phyloP scores from a whole-genome alignment of 2,888 invertebrate genomes.

The Linnaemya vulpina region DNA sequence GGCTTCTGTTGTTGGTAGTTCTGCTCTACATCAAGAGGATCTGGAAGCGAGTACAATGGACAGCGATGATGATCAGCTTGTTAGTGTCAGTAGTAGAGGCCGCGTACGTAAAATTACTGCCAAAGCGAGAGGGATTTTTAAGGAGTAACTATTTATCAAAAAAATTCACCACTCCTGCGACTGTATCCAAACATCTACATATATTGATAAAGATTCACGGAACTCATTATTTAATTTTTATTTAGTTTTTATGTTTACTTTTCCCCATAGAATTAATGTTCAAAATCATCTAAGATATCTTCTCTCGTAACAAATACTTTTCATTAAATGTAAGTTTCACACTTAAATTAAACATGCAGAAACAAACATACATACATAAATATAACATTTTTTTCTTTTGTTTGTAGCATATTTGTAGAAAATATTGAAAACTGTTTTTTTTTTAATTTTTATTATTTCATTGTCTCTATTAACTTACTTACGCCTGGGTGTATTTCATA shows the following conservation, averaged over 20 bases:
- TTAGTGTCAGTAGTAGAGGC: slow-evolving; percentile 91
- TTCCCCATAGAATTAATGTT: slow-evolving; percentile 45
- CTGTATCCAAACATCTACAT: slow-evolving; percentile 56
- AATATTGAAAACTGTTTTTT: slow-evolving; percentile 50
- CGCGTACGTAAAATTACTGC: slow-evolving; percentile 92
- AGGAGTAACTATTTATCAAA: slow-evolving; percentile 77
- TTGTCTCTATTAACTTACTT: slow-evolving; percentile 30
- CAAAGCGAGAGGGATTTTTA: slow-evolving; percentile 87
- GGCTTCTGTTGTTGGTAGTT: slow-evolving; percentile 48
- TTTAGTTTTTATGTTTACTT: slow-evolving; percentile 68
- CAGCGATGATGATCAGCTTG: slow-evolving; percentile 79
- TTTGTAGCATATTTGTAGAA: slow-evolving; percentile 53
- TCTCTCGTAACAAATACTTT: slow-evolving; percentile 8
- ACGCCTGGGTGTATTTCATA: slow-evolving; percentile 51
- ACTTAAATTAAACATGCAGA: slow-evolving; percentile 10
- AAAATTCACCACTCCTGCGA: slow-evolving; percentile 55
- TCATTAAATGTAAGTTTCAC: slow-evolving; percentile 48
- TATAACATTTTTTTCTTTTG: slow-evolving; percentile 24
- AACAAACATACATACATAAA: not conserved
- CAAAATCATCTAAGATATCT: slow-evolving; percentile 36
- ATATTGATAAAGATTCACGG: slow-evolving; percentile 47
- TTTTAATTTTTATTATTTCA: slow-evolving; percentile 22
- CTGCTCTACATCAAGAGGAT: slow-evolving; percentile 62
- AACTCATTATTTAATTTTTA: slow-evolving; percentile 56
- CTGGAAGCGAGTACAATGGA: slow-evolving; percentile 75